Evolutionary conservation across 2,888 invertebrate species (phyloP), one percentile per base, ranked within the genome.

Genomic region (Phania funesta): DNA sequence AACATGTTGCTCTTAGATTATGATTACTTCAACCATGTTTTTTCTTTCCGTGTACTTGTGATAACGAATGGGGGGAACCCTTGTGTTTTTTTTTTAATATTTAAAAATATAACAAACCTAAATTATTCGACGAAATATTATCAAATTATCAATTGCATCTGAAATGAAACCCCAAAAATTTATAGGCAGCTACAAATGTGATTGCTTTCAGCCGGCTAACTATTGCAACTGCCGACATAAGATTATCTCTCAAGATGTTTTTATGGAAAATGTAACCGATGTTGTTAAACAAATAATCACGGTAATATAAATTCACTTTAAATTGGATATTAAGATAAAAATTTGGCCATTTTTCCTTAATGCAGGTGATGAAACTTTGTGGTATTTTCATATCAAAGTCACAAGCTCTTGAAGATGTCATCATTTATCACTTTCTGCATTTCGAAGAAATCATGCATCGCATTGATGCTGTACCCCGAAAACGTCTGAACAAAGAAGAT

Each of bases 401-500:
- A 0, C 85, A 85, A 74, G 84, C 86, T 22, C 85, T 88, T 22
- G 83, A 73, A 38, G 86, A 89, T 52, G 87, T 90, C 1, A 87
- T 90, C 9, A 85, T 85, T 16, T 86, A 87, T 16, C 87, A 87
- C 0, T 90, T 90, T 16, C 80, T 89, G 3, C 88, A 90, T 60
- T 90, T 87, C 22, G 88, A 90, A 32, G 87, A 87, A 32, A 80
- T 89, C 16, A 70, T 87, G 0, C 85, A 86, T 11, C 85, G 83
- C 4, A 86, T 88, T 2, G 62, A 83, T 16, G 16, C 80, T 74
- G 84, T n/a, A 78, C 85, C 1, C 77, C 2, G 81, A 58, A 9
- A 86, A 85, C n/a, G 87, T 84, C n/a, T 90, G 3, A 86, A 86
- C 62, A 89, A 89, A 20, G 90, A 90, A 50, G 88, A 90, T 46